Percentiles rank a stretch among this genome's conserved stretches.
phyloP scores from a whole-genome alignment of 2,797 vertebrate genomes.

The Pempheris klunzingeri region DNA sequence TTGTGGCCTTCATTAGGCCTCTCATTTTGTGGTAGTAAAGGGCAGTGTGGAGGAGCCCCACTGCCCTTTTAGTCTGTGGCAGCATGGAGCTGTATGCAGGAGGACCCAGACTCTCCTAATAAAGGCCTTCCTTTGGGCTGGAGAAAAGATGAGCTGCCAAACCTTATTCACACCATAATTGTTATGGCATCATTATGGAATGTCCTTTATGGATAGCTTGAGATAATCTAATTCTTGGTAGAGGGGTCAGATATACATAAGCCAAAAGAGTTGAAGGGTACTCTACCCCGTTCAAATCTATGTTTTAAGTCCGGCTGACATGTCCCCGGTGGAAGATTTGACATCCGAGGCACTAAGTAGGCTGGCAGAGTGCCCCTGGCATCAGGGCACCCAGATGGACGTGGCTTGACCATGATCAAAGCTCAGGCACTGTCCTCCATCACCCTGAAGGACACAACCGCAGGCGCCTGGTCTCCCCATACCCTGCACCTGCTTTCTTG shows the following conservation, averaged over 20 bases:
- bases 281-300: conserved; percentile 53
- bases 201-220: conserved; percentile 57
- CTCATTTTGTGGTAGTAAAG: conserved; percentile 74
- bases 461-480: conserved; percentile 38
- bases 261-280: conserved; percentile 75
- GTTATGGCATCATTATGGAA: conserved; percentile 70
- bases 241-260: conserved; percentile 65
- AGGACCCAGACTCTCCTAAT: conserved; percentile 67
- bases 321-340: conserved; percentile 75
- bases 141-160: conserved; percentile 76
- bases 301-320: conserved; percentile 76
- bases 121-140: conserved; percentile 72
- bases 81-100: conserved; percentile 68
- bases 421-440: conserved; percentile 79
- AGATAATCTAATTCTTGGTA: conserved; percentile 63
- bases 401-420: conserved; percentile 80
- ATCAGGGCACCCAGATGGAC: conserved; percentile 80
- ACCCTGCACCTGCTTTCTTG: conserved; percentile 31
- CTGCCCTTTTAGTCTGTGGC: conserved; percentile 76
- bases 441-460: conserved; percentile 78
- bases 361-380: conserved; percentile 79
- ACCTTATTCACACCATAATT: conserved; percentile 63
- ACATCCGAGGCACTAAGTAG: conserved; percentile 75
- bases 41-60: conserved; percentile 57
- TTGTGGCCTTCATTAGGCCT: conserved; percentile 81